Conservation (phyloP, 1,140 invertebrate genomes). For the Drosophila seguyi region DNA sequence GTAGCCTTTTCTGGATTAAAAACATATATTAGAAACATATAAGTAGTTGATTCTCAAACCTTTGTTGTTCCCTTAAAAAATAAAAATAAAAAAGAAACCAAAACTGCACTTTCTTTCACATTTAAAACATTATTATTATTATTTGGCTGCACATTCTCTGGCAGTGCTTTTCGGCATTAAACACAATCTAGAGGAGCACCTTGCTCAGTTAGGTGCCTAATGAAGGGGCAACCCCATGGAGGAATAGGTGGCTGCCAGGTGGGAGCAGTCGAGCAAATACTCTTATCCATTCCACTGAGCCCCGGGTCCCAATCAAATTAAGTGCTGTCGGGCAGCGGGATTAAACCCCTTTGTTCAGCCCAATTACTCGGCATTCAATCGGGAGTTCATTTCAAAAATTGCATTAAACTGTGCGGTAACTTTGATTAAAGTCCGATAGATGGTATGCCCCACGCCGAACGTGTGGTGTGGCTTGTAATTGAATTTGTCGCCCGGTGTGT, state of each 20-base stretch:
- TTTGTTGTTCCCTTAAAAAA: no score
- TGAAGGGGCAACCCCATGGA: conserved; percentile 32
- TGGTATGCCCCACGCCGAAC: background rate
- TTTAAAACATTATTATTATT: background rate
- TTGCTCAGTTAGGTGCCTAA: conserved; percentile 50
- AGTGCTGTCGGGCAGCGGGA: conserved; percentile 29
- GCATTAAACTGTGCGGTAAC: conserved; percentile 67
- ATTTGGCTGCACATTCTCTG: background rate
- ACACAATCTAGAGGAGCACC: conserved; percentile 22
- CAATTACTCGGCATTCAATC: conserved; percentile 46
- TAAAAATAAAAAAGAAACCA: background rate
- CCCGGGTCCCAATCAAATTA: conserved; percentile 41
- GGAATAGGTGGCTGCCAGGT: conserved; percentile 10
- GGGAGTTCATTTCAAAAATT: conserved; percentile 59
- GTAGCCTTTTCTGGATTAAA: background rate
- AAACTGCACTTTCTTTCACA: background rate
- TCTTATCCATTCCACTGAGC: conserved; percentile 41
- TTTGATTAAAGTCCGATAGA: conserved; percentile 65
- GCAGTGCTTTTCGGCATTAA: background rate
- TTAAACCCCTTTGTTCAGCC: conserved; percentile 50
- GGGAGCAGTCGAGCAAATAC: conserved; percentile 30
- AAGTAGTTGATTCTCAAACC: background rate
- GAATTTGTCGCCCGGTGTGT: conserved; percentile 42
- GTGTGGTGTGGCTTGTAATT: conserved; percentile 56
- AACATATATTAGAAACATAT: background rate